phyloP scores from a whole-genome alignment of 2,888 invertebrate genomes.

The Caenorhabditis sp. region DNA sequence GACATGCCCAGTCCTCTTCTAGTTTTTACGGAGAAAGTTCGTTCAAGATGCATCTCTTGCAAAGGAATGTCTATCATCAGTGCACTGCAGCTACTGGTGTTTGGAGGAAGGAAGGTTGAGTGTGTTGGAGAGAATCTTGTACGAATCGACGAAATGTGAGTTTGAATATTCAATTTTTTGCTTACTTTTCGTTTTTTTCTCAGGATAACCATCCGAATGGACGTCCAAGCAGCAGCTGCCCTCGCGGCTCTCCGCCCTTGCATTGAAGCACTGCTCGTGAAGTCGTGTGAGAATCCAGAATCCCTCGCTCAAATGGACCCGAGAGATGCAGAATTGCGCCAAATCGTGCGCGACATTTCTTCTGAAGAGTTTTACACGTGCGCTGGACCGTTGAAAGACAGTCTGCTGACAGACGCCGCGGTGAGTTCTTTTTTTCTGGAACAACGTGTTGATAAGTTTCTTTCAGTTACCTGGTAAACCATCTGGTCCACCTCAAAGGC shows the following conservation, averaged over 20 bases:
- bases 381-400: conserved; percentile 58
- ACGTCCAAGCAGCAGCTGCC: conserved; percentile 89
- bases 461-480: conserved; percentile 20
- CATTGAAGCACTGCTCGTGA: conserved; percentile 88
- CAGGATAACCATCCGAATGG: conserved; percentile 92
- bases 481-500: background rate
- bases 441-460: background rate
- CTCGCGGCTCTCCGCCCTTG: conserved; percentile 93
- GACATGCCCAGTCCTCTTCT: conserved; percentile 95
- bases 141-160: conserved; percentile 90
- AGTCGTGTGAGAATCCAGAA: conserved; percentile 67
- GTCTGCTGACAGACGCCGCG: conserved; percentile 59
- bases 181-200: no score
- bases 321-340: conserved; percentile 46
- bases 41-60: conserved; percentile 95
- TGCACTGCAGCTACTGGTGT: conserved; percentile 93
- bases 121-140: conserved; percentile 88
- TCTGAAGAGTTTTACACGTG: conserved; percentile 53
- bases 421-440: background rate
- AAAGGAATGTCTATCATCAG: conserved; percentile 97
- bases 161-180: conserved; percentile 33
- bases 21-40: conserved; percentile 97
- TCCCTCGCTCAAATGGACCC: conserved; percentile 20
- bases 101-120: conserved; percentile 93
- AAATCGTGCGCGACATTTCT: conserved; percentile 63